These are phyloP conservation scores for Sinocyclocheilus maitianheensis DNA, from an alignment of 2,113 vertebrate species.

Conservation along the genomic window DNA sequence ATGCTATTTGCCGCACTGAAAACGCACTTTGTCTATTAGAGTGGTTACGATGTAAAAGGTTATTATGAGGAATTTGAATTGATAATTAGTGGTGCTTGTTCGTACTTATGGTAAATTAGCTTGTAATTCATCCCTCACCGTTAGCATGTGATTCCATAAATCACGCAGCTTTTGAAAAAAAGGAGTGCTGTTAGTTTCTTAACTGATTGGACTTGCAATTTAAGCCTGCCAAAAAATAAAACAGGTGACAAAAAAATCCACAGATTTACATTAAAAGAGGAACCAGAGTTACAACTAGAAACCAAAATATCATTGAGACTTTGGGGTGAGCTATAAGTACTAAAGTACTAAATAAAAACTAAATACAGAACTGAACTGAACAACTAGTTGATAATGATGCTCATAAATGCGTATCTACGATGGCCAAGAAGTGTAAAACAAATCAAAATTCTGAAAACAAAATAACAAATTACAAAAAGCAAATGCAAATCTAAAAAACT, in stretches of 20 bases:
- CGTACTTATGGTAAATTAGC: not conserved
- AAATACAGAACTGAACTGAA: too few species aligned
- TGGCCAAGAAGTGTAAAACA: too few species aligned
- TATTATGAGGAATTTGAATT: not conserved
- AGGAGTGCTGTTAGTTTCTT: not conserved
- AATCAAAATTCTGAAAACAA: too few species aligned
- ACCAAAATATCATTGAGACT: not conserved
- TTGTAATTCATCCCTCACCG: not conserved
- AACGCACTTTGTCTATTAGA: not conserved
- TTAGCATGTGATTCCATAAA: not conserved
- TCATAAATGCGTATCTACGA: not conserved
- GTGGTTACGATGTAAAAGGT: not conserved
- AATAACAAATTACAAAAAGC: too few species aligned
- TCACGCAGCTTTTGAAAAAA: not conserved
- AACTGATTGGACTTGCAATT: not conserved
- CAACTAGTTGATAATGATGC: too few species aligned
- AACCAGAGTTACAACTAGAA: not conserved
- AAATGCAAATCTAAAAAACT: too few species aligned
- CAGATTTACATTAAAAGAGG: not conserved
- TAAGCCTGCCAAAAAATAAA: not conserved
- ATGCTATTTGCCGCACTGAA: not conserved
- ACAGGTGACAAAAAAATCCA: not conserved
- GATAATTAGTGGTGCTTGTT: not conserved
- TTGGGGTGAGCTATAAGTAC: too few species aligned
- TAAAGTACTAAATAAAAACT: too few species aligned